A percentile compares a stretch with the other conserved stretches of the same genome.
These are phyloP conservation scores for Amyelois transitella DNA, from an alignment of 1,140 invertebrate genomes.

Conservation along the genomic window DNA sequence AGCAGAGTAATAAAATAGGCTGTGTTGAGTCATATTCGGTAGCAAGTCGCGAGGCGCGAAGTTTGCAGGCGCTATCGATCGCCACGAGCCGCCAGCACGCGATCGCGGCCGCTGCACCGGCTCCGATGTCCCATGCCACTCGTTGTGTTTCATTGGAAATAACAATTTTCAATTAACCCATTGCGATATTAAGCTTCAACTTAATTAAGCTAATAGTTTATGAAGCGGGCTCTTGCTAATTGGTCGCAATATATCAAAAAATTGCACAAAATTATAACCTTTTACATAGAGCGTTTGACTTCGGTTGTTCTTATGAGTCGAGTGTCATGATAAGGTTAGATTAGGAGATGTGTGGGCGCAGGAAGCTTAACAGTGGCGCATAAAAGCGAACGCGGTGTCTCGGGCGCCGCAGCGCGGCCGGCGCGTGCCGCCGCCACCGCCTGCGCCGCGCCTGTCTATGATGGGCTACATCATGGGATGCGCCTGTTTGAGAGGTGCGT, in stretches of 20 bases:
- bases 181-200: not conserved
- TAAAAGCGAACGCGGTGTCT: constrained; percentile 54
- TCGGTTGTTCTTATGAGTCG: not conserved
- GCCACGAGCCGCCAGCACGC: constrained; percentile 52
- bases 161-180: constrained; percentile 17
- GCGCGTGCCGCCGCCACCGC: constrained; percentile 60
- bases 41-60: constrained; percentile 46
- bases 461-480: constrained; percentile 94
- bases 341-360: constrained; percentile 13
- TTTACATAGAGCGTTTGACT: no score
- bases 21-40: constrained; percentile 3
- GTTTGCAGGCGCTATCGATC: constrained; percentile 65
- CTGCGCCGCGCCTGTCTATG: constrained; percentile 76
- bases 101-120: constrained; percentile 56
- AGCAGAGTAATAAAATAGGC: not conserved
- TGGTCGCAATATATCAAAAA: no score
- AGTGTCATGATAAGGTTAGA: not conserved
- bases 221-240: no score
- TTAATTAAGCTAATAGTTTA: not conserved
- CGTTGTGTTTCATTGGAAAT: constrained; percentile 14
- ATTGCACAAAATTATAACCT: no score
- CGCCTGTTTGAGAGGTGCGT: constrained; percentile 89
- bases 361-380: constrained; percentile 42
- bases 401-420: constrained; percentile 64
- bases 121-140: constrained; percentile 13